A percentile compares a stretch with the other conserved stretches of the same genome.
These are phyloP conservation scores for Sphaeridia pumilis DNA, from an alignment of 2,888 invertebrate species.

Conservation along the genomic window DNA sequence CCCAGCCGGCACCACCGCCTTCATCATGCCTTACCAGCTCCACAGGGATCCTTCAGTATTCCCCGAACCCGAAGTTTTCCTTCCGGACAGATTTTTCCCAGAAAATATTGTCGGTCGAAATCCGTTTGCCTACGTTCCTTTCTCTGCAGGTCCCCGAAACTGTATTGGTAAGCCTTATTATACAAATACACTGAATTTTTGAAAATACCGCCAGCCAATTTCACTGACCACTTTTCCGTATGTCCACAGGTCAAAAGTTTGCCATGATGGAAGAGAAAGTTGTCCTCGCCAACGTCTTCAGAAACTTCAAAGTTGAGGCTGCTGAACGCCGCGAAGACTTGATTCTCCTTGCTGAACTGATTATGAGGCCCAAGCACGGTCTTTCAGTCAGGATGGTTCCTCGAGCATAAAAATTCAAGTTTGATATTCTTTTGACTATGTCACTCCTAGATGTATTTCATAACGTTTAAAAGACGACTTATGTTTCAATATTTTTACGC, in stretches of 20 bases:
- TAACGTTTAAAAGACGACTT: no score
- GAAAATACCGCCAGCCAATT: neutral
- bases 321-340: conserved; percentile 49
- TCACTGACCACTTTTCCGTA: neutral
- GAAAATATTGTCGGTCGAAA: conserved; percentile 9
- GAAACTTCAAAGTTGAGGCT: conserved; percentile 48
- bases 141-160: conserved; percentile 19
- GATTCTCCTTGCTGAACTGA: conserved; percentile 48
- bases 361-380: conserved; percentile 43
- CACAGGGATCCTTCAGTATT: conserved; percentile 14
- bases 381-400: conserved; percentile 10
- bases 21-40: conserved; percentile 11
- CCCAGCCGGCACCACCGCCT: conserved; percentile 2
- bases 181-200: neutral
- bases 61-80: conserved; percentile 15
- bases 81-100: conserved; percentile 15
- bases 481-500: no score
- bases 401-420: conserved; percentile 4
- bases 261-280: conserved; percentile 49
- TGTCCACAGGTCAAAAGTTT: conserved; percentile 47
- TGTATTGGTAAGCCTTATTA: conserved; percentile 20
- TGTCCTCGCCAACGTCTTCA: conserved; percentile 47
- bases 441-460: no score
- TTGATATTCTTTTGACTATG: no score
- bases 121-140: conserved; percentile 17